These are phyloP conservation scores for Andrena marginata DNA, from an alignment of 2,888 invertebrate genomes.

Conservation along the genomic window DNA sequence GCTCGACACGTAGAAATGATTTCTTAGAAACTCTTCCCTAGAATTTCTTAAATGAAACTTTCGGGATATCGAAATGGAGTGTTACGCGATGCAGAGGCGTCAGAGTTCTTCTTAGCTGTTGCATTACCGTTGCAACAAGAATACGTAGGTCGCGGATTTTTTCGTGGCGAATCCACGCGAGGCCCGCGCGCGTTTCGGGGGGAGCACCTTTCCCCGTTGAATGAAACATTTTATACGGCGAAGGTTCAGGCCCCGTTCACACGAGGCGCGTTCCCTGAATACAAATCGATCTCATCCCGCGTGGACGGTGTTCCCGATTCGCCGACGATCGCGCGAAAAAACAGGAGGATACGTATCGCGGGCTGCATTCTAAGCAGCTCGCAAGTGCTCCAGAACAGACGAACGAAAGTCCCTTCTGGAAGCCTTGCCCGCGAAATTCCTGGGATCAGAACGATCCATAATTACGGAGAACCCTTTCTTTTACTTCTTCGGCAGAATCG, in stretches of 20 bases:
- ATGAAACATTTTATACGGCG: slow-evolving; percentile 70
- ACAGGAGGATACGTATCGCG: slow-evolving; percentile 35
- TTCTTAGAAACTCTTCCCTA: too few species aligned
- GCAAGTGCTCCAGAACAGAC: slow-evolving; percentile 18
- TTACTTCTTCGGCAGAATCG: too few species aligned
- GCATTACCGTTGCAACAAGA: too few species aligned
- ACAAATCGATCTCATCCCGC: slow-evolving; percentile 59
- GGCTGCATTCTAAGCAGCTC: slow-evolving; percentile 20
- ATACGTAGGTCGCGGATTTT: too few species aligned
- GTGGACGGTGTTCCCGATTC: slow-evolving; percentile 52
- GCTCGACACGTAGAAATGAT: too few species aligned
- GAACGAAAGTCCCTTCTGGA: neutral
- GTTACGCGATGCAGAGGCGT: too few species aligned
- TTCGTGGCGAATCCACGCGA: neutral
- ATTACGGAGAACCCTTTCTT: neutral
- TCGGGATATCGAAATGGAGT: too few species aligned
- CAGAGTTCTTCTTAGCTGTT: too few species aligned
- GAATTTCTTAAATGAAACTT: too few species aligned
- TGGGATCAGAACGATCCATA: too few species aligned
- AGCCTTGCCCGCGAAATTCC: neutral
- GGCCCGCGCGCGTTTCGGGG: slow-evolving; percentile 41
- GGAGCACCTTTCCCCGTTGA: slow-evolving; percentile 65
- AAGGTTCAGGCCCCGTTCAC: slow-evolving; percentile 55
- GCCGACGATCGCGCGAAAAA: slow-evolving; percentile 48
- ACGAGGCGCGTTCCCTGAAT: slow-evolving; percentile 61